Evolutionary conservation across 1,140 invertebrate species (phyloP).

Genomic region (Lamellibrachia luymesi): DNA sequence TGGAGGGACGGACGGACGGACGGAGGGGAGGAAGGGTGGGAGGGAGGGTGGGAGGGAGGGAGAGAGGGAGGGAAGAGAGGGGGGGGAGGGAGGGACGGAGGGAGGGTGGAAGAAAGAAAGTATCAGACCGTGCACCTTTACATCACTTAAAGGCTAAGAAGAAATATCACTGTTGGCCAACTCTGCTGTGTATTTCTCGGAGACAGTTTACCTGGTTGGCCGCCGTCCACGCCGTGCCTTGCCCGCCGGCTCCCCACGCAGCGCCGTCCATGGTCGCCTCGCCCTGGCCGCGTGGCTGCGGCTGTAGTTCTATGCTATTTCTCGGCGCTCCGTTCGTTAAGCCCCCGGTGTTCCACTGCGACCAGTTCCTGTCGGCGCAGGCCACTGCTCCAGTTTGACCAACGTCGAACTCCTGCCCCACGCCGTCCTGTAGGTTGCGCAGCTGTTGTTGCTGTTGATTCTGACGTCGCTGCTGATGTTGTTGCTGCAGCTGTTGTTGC

Average conservation of each 20-base stretch:
- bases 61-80: too few species aligned
- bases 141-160: not conserved
- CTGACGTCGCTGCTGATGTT: not conserved
- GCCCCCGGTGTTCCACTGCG: not conserved
- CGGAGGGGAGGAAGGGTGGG: too few species aligned
- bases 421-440: not conserved
- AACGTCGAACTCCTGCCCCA: not conserved
- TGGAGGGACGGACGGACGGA: not conserved
- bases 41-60: too few species aligned
- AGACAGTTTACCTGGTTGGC: not conserved
- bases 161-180: too few species aligned
- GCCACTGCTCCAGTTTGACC: not conserved
- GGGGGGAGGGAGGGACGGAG: too few species aligned
- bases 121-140: too few species aligned
- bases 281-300: not conserved
- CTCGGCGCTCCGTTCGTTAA: not conserved
- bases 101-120: too few species aligned
- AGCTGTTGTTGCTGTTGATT: not conserved
- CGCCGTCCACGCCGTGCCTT: not conserved
- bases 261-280: not conserved
- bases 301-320: not conserved
- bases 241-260: not conserved
- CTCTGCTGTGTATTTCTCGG: too few species aligned
- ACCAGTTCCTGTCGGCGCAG: not conserved
- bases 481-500: not conserved